Conservation (phyloP, 2,113 vertebrate species). For the Rhinolophus sinicus region DNA sequence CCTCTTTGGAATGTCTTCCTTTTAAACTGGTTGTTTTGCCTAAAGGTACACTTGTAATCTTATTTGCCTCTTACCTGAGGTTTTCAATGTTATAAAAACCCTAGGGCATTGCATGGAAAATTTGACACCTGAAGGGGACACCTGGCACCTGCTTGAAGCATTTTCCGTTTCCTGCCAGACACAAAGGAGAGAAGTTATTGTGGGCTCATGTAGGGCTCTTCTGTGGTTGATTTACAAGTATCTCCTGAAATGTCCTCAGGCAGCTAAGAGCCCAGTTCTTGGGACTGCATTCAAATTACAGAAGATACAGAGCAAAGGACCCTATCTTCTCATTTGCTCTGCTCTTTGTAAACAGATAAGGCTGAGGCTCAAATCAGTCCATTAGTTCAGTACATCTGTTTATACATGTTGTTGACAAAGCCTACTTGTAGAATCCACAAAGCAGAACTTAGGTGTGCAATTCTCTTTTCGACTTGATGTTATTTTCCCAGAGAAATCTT, state of each 20-base stretch:
- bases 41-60: conserved; percentile 43
- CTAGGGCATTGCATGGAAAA: conserved; percentile 2
- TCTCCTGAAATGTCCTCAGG: conserved; percentile 21
- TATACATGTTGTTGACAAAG: not conserved
- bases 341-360: conserved; percentile 56
- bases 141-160: conserved; percentile 63
- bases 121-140: conserved; percentile 68
- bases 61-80: conserved; percentile 52
- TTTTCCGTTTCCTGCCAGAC: conserved; percentile 45
- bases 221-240: conserved; percentile 49
- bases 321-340: conserved; percentile 60
- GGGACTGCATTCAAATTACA: conserved; percentile 44
- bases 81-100: conserved; percentile 57
- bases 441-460: not conserved
- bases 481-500: conserved; percentile 32
- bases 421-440: not conserved
- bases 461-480: conserved; percentile 13
- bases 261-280: not conserved
- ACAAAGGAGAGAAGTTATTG: conserved; percentile 7
- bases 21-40: conserved; percentile 64
- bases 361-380: conserved; percentile 49
- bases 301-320: not conserved
- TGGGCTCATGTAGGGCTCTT: conserved; percentile 1
- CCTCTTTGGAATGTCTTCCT: conserved; percentile 50
- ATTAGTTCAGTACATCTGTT: conserved; percentile 8